Percentiles rank a stretch among this genome's conserved stretches.
Conservation (phyloP, 2,113 vertebrate species). For the Parotia lawesii region DNA sequence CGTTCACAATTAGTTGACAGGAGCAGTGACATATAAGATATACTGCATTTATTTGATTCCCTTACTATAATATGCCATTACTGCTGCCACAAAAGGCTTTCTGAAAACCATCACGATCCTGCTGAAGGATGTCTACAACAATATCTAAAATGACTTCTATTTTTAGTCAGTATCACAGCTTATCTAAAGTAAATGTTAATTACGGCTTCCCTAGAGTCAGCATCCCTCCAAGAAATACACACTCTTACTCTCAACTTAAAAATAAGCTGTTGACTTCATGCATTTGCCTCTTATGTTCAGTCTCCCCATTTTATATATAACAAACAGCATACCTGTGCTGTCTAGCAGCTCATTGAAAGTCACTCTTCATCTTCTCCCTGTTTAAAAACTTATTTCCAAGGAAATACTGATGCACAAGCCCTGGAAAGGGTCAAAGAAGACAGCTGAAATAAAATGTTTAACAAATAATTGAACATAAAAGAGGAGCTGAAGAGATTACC, state of each 20-base stretch:
- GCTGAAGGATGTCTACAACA: background rate
- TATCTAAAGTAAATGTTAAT: conserved; percentile 7
- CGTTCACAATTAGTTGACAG: background rate
- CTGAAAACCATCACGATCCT: background rate
- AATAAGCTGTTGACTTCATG: background rate
- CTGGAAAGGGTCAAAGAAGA: background rate
- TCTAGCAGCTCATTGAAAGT: background rate
- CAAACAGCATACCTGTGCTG: background rate
- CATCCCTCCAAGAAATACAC: background rate
- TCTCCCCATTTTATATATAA: background rate
- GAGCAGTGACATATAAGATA: background rate
- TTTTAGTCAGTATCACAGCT: conserved; percentile 1
- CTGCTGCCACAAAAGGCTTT: background rate
- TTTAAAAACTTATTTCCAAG: background rate
- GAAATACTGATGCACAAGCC: background rate
- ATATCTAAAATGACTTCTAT: background rate
- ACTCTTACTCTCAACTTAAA: background rate
- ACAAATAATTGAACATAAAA: background rate
- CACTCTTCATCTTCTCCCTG: background rate
- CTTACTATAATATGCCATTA: background rate
- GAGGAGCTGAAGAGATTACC: background rate
- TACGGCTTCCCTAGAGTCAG: background rate
- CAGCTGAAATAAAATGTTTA: background rate
- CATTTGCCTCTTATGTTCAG: background rate
- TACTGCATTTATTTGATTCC: background rate